Conservation (phyloP, 1,140 invertebrate genomes). For the Nasonia longicornis region DNA sequence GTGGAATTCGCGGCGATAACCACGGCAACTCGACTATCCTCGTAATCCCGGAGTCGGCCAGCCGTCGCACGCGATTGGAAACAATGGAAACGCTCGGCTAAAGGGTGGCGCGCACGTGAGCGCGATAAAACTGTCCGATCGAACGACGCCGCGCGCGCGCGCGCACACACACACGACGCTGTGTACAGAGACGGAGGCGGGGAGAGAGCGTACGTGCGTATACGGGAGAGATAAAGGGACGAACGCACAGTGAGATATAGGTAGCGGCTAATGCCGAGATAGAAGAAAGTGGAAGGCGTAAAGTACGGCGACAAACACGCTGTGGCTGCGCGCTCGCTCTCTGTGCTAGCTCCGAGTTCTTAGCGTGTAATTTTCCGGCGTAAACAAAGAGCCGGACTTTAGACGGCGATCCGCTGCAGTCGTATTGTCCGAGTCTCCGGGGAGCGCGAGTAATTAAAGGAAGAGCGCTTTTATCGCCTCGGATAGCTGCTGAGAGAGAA, state of each 20-base stretch:
- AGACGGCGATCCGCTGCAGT: background rate
- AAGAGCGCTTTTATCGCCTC: background rate
- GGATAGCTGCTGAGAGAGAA: too few relatives aligned
- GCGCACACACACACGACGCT: background rate
- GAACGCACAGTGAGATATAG: background rate
- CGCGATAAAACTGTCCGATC: constrained; percentile 55
- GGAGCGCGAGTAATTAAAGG: background rate
- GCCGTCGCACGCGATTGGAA: constrained; percentile 51
- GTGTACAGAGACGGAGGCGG: background rate
- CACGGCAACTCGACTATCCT: constrained; percentile 32
- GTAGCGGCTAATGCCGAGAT: background rate
- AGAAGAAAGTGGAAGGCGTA: constrained; percentile 5
- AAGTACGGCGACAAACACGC: constrained; percentile 15
- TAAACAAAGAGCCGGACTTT: constrained; percentile 13
- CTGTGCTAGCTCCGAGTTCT: background rate
- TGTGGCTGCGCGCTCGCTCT: background rate
- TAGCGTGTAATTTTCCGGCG: background rate
- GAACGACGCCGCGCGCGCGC: constrained; percentile 5
- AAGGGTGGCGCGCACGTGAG: constrained; percentile 47
- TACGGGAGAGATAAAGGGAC: constrained; percentile 15
- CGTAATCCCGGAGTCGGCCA: constrained; percentile 41
- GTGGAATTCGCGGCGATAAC: constrained; percentile 51
- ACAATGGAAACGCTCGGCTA: constrained; percentile 50
- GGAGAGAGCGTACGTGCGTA: background rate
- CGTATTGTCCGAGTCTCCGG: too few relatives aligned